Percentiles rank a stretch among this genome's conserved stretches.
phyloP scores from a whole-genome alignment of 2,888 invertebrate species.

The Xestia xanthographa region DNA sequence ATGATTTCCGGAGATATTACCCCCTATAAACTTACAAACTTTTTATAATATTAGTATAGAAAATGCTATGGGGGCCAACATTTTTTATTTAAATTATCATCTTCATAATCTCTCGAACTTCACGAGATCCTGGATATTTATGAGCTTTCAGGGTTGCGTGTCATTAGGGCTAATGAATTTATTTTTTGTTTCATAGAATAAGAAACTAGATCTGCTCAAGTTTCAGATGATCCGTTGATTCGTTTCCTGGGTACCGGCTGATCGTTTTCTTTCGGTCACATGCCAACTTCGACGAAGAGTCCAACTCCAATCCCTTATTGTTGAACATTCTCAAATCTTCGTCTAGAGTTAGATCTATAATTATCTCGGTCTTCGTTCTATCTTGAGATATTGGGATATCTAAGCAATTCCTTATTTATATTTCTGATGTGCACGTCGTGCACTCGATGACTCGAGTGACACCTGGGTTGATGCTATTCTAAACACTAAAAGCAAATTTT shows the following conservation, averaged over 20 bases:
- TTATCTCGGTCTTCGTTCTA: conserved; percentile 11
- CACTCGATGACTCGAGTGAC: background rate
- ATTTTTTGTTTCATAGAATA: background rate
- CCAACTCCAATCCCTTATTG: background rate
- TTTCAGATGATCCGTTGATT: background rate
- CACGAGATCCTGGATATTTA: background rate
- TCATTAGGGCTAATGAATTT: background rate
- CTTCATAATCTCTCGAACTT: background rate
- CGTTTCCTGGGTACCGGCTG: background rate
- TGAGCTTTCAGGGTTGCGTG: background rate
- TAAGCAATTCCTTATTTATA: conserved; percentile 38
- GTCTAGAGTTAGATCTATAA: conserved; percentile 12
- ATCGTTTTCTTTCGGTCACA: no score
- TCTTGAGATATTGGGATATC: conserved; percentile 23
- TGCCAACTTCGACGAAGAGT: background rate
- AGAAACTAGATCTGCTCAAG: background rate
- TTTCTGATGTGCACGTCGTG: background rate
- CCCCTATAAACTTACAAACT: no score
- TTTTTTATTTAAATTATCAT: background rate
- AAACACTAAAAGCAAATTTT: background rate
- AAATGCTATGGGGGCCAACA: background rate
- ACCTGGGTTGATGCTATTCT: background rate
- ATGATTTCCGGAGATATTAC: no score
- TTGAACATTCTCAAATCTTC: background rate
- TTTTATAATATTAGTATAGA: no score